Base-by-base conservation (phyloP, 2,113 vertebrate species). In the Ammodramus savannarum region DNA sequence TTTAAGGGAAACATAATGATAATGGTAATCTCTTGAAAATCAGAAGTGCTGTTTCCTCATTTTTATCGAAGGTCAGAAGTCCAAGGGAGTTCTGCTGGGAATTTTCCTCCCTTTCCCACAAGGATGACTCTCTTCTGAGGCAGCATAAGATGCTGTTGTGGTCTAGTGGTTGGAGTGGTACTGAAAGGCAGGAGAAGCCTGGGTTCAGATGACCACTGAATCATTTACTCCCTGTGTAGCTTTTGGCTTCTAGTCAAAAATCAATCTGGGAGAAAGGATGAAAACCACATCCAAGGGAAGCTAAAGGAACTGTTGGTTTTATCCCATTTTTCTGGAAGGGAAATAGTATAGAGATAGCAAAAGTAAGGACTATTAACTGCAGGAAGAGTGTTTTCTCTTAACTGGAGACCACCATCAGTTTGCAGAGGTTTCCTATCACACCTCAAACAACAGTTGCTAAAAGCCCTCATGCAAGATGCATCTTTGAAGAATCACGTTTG, bases 61-160 rank as follows among this genome's bases (percentile, higher is more conserved):
- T 87, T 96, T 95, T 93, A 88, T 81, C 6, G 0, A 81, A 77
- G 96, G 96, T 96, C 96, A 96, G 55, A 93, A 95, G 93, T 93
- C 92, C 92, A 96, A 96, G 95, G 79, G 90, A 96, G 91, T 86
- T 95, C 82, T 96, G 82, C 95, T 97, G 92, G 93, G 95, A 97
- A 97, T 96, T 92, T 95, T 94, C 75, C 93, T 96, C 91, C 79
- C 85, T 96, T 96, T 96, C 94, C 92, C 95, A 96, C 87, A 90
- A 88, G 66, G 32, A 94, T 41, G 48, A 83, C 57, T 74, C 59
- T 69, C 48, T 87, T 88, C 48, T 90, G 74, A 96, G 43, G 52
- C 31, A 86, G n/a, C 1, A 0, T 31, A 90, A 89, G 72, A 95
- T 46, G 41, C 78, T 93, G 22, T 74, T 79, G 55, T 73, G 82